phyloP scores from a whole-genome alignment of 2,888 invertebrate species.

The Mystacides longicornis region DNA sequence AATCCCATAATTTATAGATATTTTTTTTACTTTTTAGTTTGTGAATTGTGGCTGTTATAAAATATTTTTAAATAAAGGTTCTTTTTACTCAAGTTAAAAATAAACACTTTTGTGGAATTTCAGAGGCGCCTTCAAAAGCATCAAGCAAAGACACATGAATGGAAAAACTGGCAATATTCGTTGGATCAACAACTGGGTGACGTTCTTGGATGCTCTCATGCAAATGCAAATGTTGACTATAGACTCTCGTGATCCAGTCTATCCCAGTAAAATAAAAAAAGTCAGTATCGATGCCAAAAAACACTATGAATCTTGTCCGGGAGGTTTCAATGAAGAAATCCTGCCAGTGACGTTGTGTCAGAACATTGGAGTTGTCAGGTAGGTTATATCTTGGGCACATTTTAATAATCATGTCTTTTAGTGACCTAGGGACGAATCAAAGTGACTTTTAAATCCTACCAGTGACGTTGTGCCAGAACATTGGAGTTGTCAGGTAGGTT shows the following conservation, averaged over 20 bases:
- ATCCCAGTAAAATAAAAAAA: slow-evolving; percentile 69
- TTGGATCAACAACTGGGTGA: slow-evolving; percentile 82
- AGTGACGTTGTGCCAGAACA: slow-evolving; percentile 42
- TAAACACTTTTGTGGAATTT: not conserved
- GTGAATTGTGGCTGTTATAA: too few species aligned
- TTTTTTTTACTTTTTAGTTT: too few species aligned
- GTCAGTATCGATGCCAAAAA: slow-evolving; percentile 59
- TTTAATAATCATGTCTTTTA: too few species aligned
- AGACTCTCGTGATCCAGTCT: slow-evolving; percentile 59
- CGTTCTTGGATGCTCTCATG: slow-evolving; percentile 83
- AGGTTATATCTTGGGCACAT: too few species aligned
- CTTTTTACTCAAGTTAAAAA: too few species aligned
- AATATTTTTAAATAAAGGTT: too few species aligned
- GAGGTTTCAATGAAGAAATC: too few species aligned
- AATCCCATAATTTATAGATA: too few species aligned
- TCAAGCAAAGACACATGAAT: slow-evolving; percentile 46
- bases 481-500: slow-evolving; percentile 46
- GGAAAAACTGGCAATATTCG: slow-evolving; percentile 46
- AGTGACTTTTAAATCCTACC: slow-evolving; percentile 42
- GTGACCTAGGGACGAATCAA: slow-evolving; percentile 41
- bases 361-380: too few species aligned
- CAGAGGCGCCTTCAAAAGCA: slow-evolving; percentile 54
- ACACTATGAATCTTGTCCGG: too few species aligned
- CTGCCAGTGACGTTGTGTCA: too few species aligned
- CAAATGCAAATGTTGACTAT: slow-evolving; percentile 70